Base-by-base conservation (phyloP, 2,797 vertebrate genomes). In the Iguana delicatissima region DNA sequence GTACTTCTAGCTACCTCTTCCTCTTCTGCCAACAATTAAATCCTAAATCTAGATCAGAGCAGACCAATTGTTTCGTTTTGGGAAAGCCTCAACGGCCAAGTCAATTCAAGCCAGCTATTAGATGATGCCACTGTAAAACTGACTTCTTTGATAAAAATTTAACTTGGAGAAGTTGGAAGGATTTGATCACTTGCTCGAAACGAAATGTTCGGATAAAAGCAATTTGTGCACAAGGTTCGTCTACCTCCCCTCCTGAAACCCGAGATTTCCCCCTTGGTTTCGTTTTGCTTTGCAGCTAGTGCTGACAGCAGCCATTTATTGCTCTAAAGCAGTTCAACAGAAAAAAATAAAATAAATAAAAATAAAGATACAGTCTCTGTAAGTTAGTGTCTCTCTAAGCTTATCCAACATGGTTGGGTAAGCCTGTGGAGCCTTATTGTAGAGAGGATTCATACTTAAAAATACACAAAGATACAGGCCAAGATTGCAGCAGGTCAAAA, bases 381-480 rank as follows among this genome's bases (percentile, higher is more conserved):
- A 97, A 98, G 98, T 97, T 97, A 97, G 95, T 93, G 96, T 96
- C 97, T 98, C 98, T 98, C 98, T 97, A 97, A 98, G 99, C 98
- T 98, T 99, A 98, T 96, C 98, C 99, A 99, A 99, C 97, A 20
- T 96, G 4, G 96, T 99, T 99, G 99, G 98, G 97, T 98, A 98
- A 99, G 98, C 99, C 97, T 97, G 98, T 97, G 98, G 98, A 99
- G 98, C 97, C 98, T 98, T 97, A 97, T 91, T 93, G 94, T 95
- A 94, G 92, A 96, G 86, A 96, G 95, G 94, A 94, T 95, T 95
- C 95, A 95, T 96, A 94, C 95, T 97, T 92, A 94, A 96, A 74
- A 97, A 97, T 98, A 98, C 99, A 99, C 99, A 99, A 97, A 99
- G 99, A 99, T 99, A 99, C 98, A 99, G 99, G 99, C 98, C 98